Percentiles rank a stretch among this genome's conserved stretches.
Conservation (phyloP, 1,140 invertebrate species). For the Oncopodura yosiiana region DNA sequence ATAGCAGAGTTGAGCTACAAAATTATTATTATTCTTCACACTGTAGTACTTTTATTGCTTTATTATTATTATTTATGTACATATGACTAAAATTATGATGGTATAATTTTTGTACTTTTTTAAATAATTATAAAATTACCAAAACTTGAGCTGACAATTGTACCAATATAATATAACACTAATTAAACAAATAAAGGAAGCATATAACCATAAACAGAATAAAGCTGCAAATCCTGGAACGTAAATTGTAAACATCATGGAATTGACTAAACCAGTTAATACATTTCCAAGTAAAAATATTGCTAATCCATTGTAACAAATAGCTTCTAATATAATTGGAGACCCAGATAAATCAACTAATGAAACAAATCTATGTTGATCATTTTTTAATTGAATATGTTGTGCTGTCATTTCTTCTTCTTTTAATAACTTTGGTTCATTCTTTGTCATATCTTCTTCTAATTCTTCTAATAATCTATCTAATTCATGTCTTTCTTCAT, state of each 20-base stretch:
- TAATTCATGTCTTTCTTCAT: neutral
- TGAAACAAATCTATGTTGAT: neutral
- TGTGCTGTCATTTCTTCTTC: neutral
- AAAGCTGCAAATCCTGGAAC: constrained; percentile 35
- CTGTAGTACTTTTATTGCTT: no score
- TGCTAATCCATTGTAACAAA: constrained; percentile 63
- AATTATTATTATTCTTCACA: no score
- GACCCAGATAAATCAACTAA: constrained; percentile 38
- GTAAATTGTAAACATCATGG: constrained; percentile 52
- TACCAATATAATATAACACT: constrained; percentile 26
- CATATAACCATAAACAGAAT: constrained; percentile 21
- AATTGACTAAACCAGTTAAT: constrained; percentile 66
- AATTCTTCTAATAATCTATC: neutral
- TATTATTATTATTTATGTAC: neutral
- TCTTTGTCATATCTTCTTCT: neutral
- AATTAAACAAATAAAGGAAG: constrained; percentile 5
- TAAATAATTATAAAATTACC: constrained; percentile 13
- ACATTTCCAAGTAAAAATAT: constrained; percentile 72
- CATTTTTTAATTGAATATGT: neutral
- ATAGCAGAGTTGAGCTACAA: no score
- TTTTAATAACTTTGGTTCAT: neutral
- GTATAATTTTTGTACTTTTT: no score
- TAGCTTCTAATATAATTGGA: constrained; percentile 48
- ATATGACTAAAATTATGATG: neutral
- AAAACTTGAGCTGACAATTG: constrained; percentile 33